Evolutionary conservation across 1,140 invertebrate species (phyloP), one percentile per base, ranked within the genome.

Genomic region (Cyphomyrmex costatus): DNA sequence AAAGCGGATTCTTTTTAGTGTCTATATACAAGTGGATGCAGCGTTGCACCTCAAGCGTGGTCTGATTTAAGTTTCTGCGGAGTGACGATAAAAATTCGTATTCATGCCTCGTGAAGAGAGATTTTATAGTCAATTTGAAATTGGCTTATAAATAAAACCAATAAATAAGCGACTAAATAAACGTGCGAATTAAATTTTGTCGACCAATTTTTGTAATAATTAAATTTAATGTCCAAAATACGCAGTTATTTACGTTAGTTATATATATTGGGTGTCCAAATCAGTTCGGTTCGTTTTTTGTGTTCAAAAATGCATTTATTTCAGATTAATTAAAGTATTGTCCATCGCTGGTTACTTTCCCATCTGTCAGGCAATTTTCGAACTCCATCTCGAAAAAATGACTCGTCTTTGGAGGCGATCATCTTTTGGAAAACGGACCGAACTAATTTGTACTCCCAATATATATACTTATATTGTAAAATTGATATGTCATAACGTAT

Each of bases 1-100:
- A 74, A 74, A 73, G 68, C 79, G 79, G 79, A 83, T 83, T 49
- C 74, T 74, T 83, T 68, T 74, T 46, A 49, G 68, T 74, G 53
- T 46, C 53, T 82, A 30, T 73, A 58, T 30, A 78, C 24, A 3
- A 46, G 53, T 16, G 51, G 27, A 49, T 60, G 53, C 68, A 19
- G 36, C 24, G 66, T 42, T 71, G 33, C 78, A 71, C 33, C 51
- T 58, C 49, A 71, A 71, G 49, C 14, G 60, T 14, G 21, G 78
- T 82, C 21, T 53, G 53, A 82, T 82, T 82, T 60, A 73, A 73
- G 68, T 60, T 83, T 74, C 14, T 10, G 53, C 30, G 0, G 36
- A 33, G 53, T 73, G 49, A 83, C 36, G 53, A 46, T 49, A 83
- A 83, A 83, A 83, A 83, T 83, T 83, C 19, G 14, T 27, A 21